Conservation (phyloP, 2,888 invertebrate genomes). For the Drosophila percnosoma region DNA sequence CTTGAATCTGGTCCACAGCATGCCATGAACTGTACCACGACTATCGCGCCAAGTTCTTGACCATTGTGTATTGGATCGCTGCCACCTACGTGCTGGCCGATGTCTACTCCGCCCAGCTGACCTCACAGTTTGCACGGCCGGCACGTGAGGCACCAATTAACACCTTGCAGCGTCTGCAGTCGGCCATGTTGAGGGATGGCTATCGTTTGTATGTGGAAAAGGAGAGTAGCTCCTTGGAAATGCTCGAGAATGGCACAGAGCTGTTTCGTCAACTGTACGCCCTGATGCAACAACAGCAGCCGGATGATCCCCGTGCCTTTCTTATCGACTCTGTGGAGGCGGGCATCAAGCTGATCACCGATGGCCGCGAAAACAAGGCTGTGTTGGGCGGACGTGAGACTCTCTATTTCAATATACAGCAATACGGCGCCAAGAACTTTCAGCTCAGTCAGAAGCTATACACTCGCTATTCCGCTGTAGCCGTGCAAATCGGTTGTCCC, state of each 20-base stretch:
- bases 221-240: conserved; percentile 89
- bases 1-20: conserved; percentile 55
- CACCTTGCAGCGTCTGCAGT: conserved; percentile 88
- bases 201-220: conserved; percentile 90
- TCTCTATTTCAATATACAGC: conserved; percentile 90
- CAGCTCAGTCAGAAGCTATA: conserved; percentile 91
- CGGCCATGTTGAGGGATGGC: conserved; percentile 88
- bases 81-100: conserved; percentile 92
- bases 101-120: conserved; percentile 92
- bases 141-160: conserved; percentile 89
- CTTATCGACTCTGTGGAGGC: conserved; percentile 90
- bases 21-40: conserved; percentile 86
- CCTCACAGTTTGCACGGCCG: conserved; percentile 90
- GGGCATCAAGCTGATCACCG: conserved; percentile 88
- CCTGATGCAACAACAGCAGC: conserved; percentile 87
- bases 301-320: conserved; percentile 82
- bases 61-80: conserved; percentile 89
- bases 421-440: conserved; percentile 87
- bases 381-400: conserved; percentile 91
- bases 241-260: conserved; percentile 91
- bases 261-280: conserved; percentile 89
- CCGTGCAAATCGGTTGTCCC: conserved; percentile 91
- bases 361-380: conserved; percentile 87
- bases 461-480: conserved; percentile 91
- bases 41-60: conserved; percentile 89